Conservation (phyloP, 2,888 invertebrate species). For the Cantharis flavilabris region DNA sequence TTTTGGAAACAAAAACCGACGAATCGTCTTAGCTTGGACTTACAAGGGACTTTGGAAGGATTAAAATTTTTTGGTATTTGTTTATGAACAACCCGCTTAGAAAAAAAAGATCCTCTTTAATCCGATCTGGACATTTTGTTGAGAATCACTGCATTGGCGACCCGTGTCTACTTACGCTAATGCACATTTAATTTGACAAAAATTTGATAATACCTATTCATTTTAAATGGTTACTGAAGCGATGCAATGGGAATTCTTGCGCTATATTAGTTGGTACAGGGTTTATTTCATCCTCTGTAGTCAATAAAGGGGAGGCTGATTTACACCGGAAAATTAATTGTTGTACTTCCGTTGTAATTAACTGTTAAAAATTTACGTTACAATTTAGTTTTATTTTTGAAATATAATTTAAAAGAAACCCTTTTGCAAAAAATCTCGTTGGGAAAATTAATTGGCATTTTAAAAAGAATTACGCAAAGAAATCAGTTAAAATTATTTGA, state of each 20-base stretch:
- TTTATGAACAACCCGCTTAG: not conserved
- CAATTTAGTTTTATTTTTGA: not conserved
- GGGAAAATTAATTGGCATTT: not conserved
- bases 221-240: constrained; percentile 44
- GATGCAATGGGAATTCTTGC: constrained; percentile 44
- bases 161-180: constrained; percentile 41
- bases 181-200: constrained; percentile 55
- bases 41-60: not conserved
- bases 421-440: not conserved
- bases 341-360: not conserved
- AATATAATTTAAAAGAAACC: not conserved
- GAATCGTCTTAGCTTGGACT: too few species aligned
- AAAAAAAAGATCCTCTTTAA: not conserved
- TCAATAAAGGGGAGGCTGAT: constrained; percentile 42
- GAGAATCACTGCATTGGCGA: constrained; percentile 23
- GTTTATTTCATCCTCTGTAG: constrained; percentile 42
- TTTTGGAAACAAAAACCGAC: too few species aligned
- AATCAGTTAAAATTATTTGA: not conserved
- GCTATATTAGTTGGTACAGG: constrained; percentile 47
- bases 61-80: not conserved
- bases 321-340: constrained; percentile 34
- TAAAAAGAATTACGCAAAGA: not conserved
- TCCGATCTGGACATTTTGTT: constrained; percentile 19
- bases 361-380: not conserved
- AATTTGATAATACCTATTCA: constrained; percentile 55